Evolutionary conservation across 1,140 invertebrate species (phyloP).

Genomic region (Drosophila albomicans): DNA sequence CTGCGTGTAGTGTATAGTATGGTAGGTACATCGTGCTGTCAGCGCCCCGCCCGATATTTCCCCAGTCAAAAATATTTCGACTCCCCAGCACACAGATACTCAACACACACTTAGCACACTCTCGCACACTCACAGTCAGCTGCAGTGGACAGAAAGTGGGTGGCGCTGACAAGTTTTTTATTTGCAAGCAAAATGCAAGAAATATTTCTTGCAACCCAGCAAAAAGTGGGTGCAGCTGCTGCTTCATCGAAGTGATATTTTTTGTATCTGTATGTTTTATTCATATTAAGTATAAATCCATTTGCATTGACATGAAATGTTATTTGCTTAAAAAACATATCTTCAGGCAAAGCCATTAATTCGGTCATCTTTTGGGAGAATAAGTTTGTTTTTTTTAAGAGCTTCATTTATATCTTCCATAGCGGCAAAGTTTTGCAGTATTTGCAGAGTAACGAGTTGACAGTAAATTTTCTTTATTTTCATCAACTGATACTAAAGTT

Average conservation of each 20-base stretch:
- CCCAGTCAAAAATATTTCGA: constrained; percentile 47
- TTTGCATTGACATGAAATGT: constrained; percentile 46
- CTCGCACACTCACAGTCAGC: constrained; percentile 8
- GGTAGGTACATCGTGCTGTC: constrained; percentile 51
- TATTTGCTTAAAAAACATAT: constrained; percentile 47
- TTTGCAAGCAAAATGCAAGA: constrained; percentile 28
- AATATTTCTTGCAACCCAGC: constrained; percentile 57
- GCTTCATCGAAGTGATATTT: constrained; percentile 11
- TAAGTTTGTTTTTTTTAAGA: too few relatives aligned
- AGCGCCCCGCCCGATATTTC: constrained; percentile 70
- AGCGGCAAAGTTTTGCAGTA: too few relatives aligned
- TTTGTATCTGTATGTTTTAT: constrained; percentile 11
- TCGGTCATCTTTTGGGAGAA: background rate
- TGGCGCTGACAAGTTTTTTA: constrained; percentile 72
- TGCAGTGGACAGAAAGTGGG: constrained; percentile 67
- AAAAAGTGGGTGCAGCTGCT: constrained; percentile 70
- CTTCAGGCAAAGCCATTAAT: background rate
- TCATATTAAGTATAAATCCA: constrained; percentile 21
- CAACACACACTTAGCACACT: constrained; percentile 1
- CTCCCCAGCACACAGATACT: constrained; percentile 45
- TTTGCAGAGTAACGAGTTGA: too few relatives aligned
- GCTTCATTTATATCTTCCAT: too few relatives aligned
- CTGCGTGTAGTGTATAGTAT: background rate
- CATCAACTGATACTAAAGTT: too few relatives aligned
- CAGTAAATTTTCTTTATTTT: too few relatives aligned